Evolutionary conservation across 2,888 invertebrate genomes (phyloP).

Genomic region (Axea sp.): DNA sequence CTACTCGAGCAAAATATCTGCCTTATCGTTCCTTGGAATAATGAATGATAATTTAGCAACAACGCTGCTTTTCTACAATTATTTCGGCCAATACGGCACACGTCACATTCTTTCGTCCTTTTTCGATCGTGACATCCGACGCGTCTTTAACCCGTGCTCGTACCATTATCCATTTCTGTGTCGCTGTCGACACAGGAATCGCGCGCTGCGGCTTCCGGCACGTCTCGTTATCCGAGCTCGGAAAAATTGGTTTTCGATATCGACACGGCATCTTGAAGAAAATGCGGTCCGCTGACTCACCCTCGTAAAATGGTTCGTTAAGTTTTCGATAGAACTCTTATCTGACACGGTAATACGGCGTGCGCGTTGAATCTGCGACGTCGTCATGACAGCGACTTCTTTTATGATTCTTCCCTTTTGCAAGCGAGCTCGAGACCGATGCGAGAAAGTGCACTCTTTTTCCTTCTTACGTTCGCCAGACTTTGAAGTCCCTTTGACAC

Average conservation of each 20-base stretch:
- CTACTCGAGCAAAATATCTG: too few species aligned
- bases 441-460: slow-evolving; percentile 15
- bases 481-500: slow-evolving; percentile 32
- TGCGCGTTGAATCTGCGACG: slow-evolving; percentile 46
- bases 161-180: slow-evolving; percentile 50
- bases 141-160: slow-evolving; percentile 50
- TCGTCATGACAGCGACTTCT: slow-evolving; percentile 52
- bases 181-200: slow-evolving; percentile 32
- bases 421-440: slow-evolving; percentile 3
- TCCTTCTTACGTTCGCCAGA: neutral
- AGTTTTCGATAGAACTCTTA: slow-evolving; percentile 60
- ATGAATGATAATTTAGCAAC: slow-evolving; percentile 18
- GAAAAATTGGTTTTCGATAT: slow-evolving; percentile 60
- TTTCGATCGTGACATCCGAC: slow-evolving; percentile 50
- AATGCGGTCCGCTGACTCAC: slow-evolving; percentile 55
- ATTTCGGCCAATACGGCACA: slow-evolving; percentile 31
- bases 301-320: slow-evolving; percentile 60
- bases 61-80: slow-evolving; percentile 9
- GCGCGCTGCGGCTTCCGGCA: slow-evolving; percentile 46
- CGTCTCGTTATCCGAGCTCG: slow-evolving; percentile 50
- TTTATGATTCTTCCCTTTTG: slow-evolving; percentile 44
- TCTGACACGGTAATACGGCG: slow-evolving; percentile 54
- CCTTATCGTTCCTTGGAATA: too few species aligned
- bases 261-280: slow-evolving; percentile 43
- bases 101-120: slow-evolving; percentile 19